Base-by-base conservation (phyloP, 1,140 invertebrate genomes). In the Octopus bimaculoides region DNA sequence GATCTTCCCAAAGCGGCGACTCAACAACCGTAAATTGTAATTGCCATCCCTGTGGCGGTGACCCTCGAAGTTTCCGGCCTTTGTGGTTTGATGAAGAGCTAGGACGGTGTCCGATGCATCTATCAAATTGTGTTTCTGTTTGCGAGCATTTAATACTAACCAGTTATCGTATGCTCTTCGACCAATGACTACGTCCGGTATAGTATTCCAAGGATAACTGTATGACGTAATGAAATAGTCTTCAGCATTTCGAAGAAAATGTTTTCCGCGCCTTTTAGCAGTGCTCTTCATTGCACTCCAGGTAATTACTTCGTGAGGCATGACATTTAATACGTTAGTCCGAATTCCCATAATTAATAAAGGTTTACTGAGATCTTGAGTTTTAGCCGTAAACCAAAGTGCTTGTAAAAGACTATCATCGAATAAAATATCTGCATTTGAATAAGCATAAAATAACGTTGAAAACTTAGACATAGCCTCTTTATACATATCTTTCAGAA, bases 341-440 rank as follows among this genome's bases (percentile, higher is more conserved):
- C 84, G 76, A 26, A 77, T 77, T 3, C 84, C 84, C 8, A 82
- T 77, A 10, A 85, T 81, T 52, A 85, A 71, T 10, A 81, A n/a
- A 12, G 80, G 80, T 9, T 82, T 78, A 17, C 66, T 52, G 4
- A 69, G 56, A 79, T 77, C 55, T 8, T 73, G 77, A 17, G 66
- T 75, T 12, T 66, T 69, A 5, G 79, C 41, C n/a, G 85, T 78
- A 53, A 75, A n/a, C 26, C 52, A 17, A 12, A 87, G 71, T 20
- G 84, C 83, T 8, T 83, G 66, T 20, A 83, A n/a, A 8, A 87
- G 78, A 17, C 56, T 66, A 26, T 81, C 77, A 12, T 81, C 82
- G 75, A 85, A 87, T 17, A 87, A 77, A 7, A 87, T 79, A 77
- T 87, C 86, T 9, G 84, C 84, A 79, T 87, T 87, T 6, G 82